Evolutionary conservation across 2,113 vertebrate genomes (phyloP).

Genomic region (Hemiscyllium ocellatum): DNA sequence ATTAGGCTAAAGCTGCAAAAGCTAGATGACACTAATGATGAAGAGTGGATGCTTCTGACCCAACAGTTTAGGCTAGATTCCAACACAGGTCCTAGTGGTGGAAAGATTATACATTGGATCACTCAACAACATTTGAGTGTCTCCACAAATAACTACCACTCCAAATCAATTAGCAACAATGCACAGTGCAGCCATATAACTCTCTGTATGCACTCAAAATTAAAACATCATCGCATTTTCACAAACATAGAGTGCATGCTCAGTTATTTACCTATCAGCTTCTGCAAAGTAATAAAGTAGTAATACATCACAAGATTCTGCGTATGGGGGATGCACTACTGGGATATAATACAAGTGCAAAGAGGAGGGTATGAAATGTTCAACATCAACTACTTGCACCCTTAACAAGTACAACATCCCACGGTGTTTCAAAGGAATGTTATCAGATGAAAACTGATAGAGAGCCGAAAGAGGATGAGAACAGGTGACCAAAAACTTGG

Average conservation of each 20-base stretch:
- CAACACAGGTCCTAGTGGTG: not conserved
- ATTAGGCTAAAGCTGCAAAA: not conserved
- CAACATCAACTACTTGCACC: not conserved
- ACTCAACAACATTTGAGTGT: not conserved
- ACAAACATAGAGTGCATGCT: not conserved
- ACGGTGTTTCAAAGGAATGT: not conserved
- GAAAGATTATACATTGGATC: not conserved
- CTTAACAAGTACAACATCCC: not conserved
- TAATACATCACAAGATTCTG: not conserved
- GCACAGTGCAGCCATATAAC: not conserved
- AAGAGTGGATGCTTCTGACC: not conserved
- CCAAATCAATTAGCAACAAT: not conserved
- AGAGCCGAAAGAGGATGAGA: not conserved
- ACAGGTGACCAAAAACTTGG: not conserved
- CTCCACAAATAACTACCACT: not conserved
- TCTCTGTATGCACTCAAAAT: not conserved
- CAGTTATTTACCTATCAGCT: not conserved
- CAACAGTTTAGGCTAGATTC: not conserved
- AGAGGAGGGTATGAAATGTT: not conserved
- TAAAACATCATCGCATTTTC: not conserved
- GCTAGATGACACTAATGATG: not conserved
- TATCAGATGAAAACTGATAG: not conserved
- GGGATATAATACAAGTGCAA: not conserved
- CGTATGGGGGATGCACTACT: not conserved
- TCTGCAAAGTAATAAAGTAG: not conserved